Conservation (phyloP, 2,888 invertebrate species). For the Omphaloscelis lunosa region DNA sequence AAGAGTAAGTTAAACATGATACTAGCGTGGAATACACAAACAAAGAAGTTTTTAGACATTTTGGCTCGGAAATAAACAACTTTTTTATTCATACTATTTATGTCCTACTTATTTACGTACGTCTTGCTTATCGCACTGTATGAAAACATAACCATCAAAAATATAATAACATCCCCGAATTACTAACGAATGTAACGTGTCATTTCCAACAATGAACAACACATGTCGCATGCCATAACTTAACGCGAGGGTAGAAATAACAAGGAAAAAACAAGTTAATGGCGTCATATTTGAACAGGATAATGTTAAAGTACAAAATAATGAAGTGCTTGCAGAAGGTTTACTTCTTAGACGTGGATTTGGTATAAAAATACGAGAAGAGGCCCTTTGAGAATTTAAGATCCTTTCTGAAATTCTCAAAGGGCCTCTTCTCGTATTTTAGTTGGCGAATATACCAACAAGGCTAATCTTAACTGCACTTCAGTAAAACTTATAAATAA, state of each 20-base stretch:
- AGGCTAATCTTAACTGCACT: background rate
- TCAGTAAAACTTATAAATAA: background rate
- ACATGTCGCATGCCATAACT: constrained; percentile 75
- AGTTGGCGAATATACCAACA: background rate
- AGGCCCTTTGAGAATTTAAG: background rate
- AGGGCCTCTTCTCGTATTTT: too few relatives aligned
- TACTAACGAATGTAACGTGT: constrained; percentile 70
- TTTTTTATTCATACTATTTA: constrained; percentile 1
- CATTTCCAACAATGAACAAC: constrained; percentile 77
- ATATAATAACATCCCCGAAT: constrained; percentile 52
- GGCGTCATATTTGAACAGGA: constrained; percentile 60
- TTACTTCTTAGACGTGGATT: constrained; percentile 6
- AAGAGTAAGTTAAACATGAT: background rate
- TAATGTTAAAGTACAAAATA: constrained; percentile 40
- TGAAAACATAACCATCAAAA: constrained; percentile 26
- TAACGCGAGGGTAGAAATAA: constrained; percentile 66
- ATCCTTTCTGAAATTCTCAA: too few relatives aligned
- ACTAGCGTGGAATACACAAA: background rate
- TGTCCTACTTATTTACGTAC: background rate
- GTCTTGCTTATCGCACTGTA: background rate
- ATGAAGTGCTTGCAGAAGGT: constrained; percentile 30
- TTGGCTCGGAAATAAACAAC: background rate
- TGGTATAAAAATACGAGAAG: background rate
- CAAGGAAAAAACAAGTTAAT: constrained; percentile 64
- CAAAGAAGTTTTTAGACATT: too few relatives aligned